Percentiles rank a stretch among this genome's conserved stretches.
Evolutionary conservation across 2,113 vertebrate species (phyloP).

Genomic region (Mixornis gularis): DNA sequence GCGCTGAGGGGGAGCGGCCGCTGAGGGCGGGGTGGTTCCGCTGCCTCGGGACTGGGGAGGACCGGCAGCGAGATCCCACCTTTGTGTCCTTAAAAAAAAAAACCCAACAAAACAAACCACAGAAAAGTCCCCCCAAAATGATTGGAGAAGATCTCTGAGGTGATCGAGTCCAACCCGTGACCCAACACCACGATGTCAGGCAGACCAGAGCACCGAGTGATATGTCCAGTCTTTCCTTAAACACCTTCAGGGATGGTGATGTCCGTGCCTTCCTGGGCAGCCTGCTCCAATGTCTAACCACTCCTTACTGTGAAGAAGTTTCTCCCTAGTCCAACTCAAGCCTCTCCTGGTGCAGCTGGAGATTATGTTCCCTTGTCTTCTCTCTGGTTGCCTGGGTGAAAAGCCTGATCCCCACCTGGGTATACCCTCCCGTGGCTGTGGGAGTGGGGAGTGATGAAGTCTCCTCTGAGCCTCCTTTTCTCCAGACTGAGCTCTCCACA

Average conservation of each 20-base stretch:
- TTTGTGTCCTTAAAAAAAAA: background rate
- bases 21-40: accelerated
- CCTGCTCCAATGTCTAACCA: background rate
- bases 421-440: accelerated
- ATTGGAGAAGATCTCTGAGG: background rate
- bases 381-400: background rate
- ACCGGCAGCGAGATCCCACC: accelerated
- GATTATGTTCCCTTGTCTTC: accelerated
- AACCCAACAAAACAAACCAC: no score
- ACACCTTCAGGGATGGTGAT: background rate
- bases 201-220: no score
- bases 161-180: background rate
- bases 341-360: background rate
- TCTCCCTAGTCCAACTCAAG: background rate
- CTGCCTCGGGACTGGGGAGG: no score
- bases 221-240: background rate
- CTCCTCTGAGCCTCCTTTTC: background rate
- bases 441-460: accelerated
- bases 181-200: no score
- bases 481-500: background rate
- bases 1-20: accelerated
- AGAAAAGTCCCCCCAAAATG: no score
- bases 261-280: background rate
- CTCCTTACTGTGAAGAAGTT: background rate
- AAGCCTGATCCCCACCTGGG: background rate